Percentiles rank a stretch among this genome's conserved stretches.
Conservation (phyloP, 2,888 invertebrate species). For the Margaritifera margaritifera region DNA sequence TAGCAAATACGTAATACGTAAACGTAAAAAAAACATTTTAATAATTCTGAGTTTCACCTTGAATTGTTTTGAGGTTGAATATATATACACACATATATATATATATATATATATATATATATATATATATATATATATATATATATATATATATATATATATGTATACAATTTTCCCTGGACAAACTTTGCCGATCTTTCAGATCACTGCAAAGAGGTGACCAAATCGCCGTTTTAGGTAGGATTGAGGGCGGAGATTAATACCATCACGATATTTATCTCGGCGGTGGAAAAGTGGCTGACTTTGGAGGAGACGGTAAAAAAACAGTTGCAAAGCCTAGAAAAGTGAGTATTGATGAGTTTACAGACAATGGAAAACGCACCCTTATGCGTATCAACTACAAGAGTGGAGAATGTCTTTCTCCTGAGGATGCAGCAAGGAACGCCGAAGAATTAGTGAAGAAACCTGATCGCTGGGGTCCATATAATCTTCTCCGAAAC, state of each 20-base stretch:
- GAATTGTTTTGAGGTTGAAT: too few relatives aligned
- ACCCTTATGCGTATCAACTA: slow-evolving; percentile 17
- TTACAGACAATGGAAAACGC: slow-evolving; percentile 11
- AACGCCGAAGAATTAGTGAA: slow-evolving; percentile 10
- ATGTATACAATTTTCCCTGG: too few relatives aligned
- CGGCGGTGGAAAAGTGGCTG: slow-evolving; percentile 12
- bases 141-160: too few relatives aligned
- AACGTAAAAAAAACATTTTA: too few relatives aligned
- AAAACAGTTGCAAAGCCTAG: slow-evolving; percentile 1
- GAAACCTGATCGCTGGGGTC: slow-evolving; percentile 2
- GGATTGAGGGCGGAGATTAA: slow-evolving; percentile 2
- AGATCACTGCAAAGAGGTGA: slow-evolving; percentile 19
- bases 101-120: too few relatives aligned
- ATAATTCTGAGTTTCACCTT: too few relatives aligned
- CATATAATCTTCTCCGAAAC: slow-evolving; percentile 14
- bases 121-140: too few relatives aligned
- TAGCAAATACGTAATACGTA: too few relatives aligned
- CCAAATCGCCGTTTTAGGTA: slow-evolving; percentile 24
- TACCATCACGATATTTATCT: slow-evolving; percentile 32
- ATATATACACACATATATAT: too few relatives aligned
- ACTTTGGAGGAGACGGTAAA: slow-evolving; percentile 21
- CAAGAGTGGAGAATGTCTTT: slow-evolving; percentile 4
- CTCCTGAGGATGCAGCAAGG: slow-evolving; percentile 10
- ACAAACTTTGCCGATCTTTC: too few relatives aligned
- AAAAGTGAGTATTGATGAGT: slow-evolving; percentile 10